Percentiles rank a stretch among this genome's conserved stretches.
These are phyloP conservation scores for Pinctada fucata DNA, from an alignment of 2,888 invertebrate genomes.

Conservation along the genomic window DNA sequence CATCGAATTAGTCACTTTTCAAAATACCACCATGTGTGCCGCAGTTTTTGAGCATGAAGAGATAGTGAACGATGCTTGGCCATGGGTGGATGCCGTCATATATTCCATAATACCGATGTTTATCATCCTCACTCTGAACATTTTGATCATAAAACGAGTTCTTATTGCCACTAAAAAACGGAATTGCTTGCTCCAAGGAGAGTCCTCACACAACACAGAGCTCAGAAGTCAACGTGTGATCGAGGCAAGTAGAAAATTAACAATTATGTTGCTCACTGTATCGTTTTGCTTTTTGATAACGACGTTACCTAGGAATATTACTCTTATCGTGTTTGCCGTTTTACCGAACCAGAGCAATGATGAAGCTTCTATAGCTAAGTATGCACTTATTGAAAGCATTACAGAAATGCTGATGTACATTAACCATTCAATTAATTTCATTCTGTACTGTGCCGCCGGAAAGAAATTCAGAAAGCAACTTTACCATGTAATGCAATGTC, in stretches of 20 bases:
- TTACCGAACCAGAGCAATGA: conserved; percentile 42
- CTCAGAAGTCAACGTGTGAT: conserved; percentile 40
- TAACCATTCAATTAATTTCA: conserved; percentile 73
- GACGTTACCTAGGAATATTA: conserved; percentile 71
- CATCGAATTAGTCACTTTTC: conserved; percentile 51
- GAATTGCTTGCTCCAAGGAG: conserved; percentile 44
- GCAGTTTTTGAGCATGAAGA: conserved; percentile 45
- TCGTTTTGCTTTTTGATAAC: conserved; percentile 73
- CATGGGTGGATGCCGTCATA: conserved; percentile 73
- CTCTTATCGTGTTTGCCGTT: conserved; percentile 57
- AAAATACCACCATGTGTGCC: conserved; percentile 49
- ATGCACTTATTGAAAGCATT: conserved; percentile 63
- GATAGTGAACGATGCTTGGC: conserved; percentile 68
- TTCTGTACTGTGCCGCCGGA: conserved; percentile 67
- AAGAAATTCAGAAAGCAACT: conserved; percentile 56
- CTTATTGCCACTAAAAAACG: conserved; percentile 54
- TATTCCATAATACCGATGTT: conserved; percentile 74
- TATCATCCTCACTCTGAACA: conserved; percentile 68
- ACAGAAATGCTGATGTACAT: conserved; percentile 72
- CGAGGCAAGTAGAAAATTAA: conserved; percentile 64
- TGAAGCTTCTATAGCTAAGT: conserved; percentile 45
- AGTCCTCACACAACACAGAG: conserved; percentile 16
- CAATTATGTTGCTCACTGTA: conserved; percentile 73
- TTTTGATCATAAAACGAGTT: conserved; percentile 73
- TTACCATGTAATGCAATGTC: background rate